Base-by-base conservation (phyloP, 2,888 invertebrate species). In the Busseola fusca region DNA sequence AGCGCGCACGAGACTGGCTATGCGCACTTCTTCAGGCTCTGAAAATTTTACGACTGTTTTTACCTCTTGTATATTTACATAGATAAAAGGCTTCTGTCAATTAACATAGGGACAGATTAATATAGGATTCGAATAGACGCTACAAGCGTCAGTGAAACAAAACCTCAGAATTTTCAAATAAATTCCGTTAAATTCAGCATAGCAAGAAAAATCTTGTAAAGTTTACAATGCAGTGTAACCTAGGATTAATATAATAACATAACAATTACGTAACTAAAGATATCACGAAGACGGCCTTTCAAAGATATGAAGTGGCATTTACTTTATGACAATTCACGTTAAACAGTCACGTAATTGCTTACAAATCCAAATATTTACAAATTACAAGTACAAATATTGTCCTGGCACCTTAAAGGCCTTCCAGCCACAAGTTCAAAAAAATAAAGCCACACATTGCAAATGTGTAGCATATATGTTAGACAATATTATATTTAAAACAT, bases 1-100 rank as follows among this genome's bases (percentile, higher is more conserved):
- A 81, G 93, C 92, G 80, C 92, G 92, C 78, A 92, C 91, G 82
- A 86, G 87, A 82, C 91, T 92, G 60, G 87, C 80, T 71, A 88
- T 86, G 81, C 83, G 85, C 76, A 89, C 86, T 80, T 88, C 91
- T 71, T 87, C 90, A 72, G 90, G 69, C 81, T 93, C 94, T 94
- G 94, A 92, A 92, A 87, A 86, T 86, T 78, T 74, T 73, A 81
- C 54, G 45, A 74, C 63, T 76, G 27, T 70, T 66, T 80, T 78
- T 73, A 79, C 66, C 58, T 69, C 25, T 54, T 58, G 59, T 72
- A 57, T 34, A 42, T 74, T 68, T 42, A 63, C 62, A 67, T 50
- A 74, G 4, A 74, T 34, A 60, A 58, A 57, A 27, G 27, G 9
- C 21, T 63, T 21, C 12, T 18, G 5, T 12, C 1, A 30, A 14